Conservation (phyloP, 2,113 vertebrate species). For the Serilophus lunatus region DNA sequence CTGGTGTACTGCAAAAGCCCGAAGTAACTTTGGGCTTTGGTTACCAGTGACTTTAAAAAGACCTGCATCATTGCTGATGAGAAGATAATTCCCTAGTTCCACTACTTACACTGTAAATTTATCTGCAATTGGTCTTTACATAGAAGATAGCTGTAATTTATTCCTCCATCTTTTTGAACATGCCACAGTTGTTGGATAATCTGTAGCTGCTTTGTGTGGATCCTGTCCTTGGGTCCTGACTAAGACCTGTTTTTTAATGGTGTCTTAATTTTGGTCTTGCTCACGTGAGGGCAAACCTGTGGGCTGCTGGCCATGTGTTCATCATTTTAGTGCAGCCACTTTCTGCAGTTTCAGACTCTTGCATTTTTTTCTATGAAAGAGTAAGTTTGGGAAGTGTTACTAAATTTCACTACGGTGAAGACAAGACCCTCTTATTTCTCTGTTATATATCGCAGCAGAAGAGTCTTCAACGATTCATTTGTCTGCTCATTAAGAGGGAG, state of each 20-base stretch:
- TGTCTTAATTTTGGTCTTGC: neutral
- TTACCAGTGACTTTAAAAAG: neutral
- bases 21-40: neutral
- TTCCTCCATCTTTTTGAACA: neutral
- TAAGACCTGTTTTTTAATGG: neutral
- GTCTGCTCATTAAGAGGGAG: neutral
- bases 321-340: neutral
- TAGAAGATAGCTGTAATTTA: neutral
- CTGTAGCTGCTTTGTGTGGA: neutral
- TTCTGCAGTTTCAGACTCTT: neutral
- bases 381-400: neutral
- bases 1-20: neutral
- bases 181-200: neutral
- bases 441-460: neutral
- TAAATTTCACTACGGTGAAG: neutral
- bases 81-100: neutral
- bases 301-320: neutral
- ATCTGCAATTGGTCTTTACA: neutral
- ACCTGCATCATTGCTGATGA: fast-evolving
- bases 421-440: neutral
- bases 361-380: neutral
- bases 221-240: neutral
- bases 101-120: neutral
- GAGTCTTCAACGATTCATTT: neutral
- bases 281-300: neutral